phyloP scores from a whole-genome alignment of 2,113 vertebrate species.

The Vimba vimba region DNA sequence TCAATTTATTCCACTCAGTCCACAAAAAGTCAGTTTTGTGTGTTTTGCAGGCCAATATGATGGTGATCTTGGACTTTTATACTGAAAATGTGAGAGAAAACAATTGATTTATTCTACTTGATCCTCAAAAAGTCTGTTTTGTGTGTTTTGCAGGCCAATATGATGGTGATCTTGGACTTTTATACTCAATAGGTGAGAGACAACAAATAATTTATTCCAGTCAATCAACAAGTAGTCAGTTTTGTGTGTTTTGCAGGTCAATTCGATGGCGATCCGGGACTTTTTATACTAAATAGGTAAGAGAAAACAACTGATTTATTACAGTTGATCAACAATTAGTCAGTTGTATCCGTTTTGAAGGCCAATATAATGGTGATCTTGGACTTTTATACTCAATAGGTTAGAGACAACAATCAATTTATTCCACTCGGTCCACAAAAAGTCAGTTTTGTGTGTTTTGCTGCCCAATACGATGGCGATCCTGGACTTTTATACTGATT shows the following conservation, averaged over 20 bases:
- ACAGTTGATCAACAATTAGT: neutral
- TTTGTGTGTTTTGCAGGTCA: neutral
- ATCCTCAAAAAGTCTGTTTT: neutral
- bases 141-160: too few species aligned
- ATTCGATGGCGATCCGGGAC: neutral
- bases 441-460: too few species aligned
- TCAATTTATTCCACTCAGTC: neutral
- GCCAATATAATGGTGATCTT: neutral
- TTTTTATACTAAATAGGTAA: neutral
- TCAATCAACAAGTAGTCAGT: too few species aligned
- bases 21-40: neutral
- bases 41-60: neutral
- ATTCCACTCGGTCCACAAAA: too few species aligned
- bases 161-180: neutral
- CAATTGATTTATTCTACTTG: fast-evolving
- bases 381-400: too few species aligned
- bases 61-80: neutral
- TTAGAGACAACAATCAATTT: too few species aligned
- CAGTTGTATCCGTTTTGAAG: neutral
- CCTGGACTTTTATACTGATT: neutral
- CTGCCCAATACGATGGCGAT: fast-evolving
- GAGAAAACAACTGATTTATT: neutral
- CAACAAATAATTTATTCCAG: neutral
- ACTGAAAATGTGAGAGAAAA: neutral
- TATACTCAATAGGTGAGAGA: neutral